A percentile compares a stretch with the other conserved stretches of the same genome.
Conservation (phyloP, 2,888 invertebrate species). For the Ornithoptera priamus region DNA sequence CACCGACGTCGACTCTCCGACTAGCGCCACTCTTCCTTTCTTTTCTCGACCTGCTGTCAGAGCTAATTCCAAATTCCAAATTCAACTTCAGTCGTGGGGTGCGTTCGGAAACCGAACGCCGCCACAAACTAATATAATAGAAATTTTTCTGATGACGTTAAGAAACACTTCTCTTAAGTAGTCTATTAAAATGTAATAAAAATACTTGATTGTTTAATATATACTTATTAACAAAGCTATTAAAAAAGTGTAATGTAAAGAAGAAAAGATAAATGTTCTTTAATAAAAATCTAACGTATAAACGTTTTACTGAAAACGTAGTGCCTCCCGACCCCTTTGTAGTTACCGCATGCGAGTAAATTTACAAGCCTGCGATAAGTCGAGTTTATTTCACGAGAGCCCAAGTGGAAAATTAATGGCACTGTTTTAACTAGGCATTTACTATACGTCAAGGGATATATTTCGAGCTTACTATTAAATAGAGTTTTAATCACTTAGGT, state of each 20-base stretch:
- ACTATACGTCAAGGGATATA: constrained; percentile 16
- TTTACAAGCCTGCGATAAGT: constrained; percentile 42
- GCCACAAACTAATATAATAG: too few relatives aligned
- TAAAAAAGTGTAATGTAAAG: not conserved
- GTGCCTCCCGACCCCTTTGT: constrained; percentile 37
- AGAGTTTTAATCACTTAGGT: constrained; percentile 3
- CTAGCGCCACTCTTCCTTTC: too few relatives aligned
- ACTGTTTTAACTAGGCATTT: constrained; percentile 26
- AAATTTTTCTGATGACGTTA: too few relatives aligned
- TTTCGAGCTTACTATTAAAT: constrained; percentile 11
- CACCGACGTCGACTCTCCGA: too few relatives aligned
- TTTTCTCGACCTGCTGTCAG: too few relatives aligned
- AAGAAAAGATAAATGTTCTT: constrained; percentile 8
- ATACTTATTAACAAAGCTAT: not conserved
- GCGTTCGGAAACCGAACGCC: too few relatives aligned
- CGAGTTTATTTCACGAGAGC: constrained; percentile 31
- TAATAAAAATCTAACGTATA: constrained; percentile 19
- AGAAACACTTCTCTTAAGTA: too few relatives aligned
- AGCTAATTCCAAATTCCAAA: too few relatives aligned
- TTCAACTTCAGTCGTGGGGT: too few relatives aligned
- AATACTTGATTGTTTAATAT: too few relatives aligned
- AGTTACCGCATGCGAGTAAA: constrained; percentile 37
- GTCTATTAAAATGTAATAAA: too few relatives aligned
- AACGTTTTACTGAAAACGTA: constrained; percentile 33
- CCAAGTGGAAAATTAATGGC: constrained; percentile 30